A percentile compares a stretch with the other conserved stretches of the same genome.
Conservation (phyloP, 2,797 vertebrate species). For the Onychomys leucogaster region DNA sequence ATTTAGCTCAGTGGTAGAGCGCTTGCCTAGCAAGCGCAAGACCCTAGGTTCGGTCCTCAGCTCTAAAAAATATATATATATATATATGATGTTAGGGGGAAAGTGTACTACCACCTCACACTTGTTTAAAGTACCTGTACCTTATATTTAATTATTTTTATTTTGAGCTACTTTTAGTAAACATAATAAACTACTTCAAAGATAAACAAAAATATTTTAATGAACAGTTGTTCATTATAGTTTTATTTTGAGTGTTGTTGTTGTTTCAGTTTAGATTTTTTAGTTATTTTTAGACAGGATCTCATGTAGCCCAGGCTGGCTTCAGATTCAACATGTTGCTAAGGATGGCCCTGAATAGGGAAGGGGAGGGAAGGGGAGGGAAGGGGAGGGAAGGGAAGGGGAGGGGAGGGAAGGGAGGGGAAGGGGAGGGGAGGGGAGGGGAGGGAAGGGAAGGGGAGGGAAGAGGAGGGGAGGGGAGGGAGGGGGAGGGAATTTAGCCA, state of each 20-base stretch:
- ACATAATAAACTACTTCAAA: slow-evolving; percentile 36
- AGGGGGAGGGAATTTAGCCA: background rate
- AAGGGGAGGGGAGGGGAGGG: too few relatives aligned
- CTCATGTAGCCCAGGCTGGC: background rate
- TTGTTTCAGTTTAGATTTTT: background rate
- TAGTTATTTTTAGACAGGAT: background rate
- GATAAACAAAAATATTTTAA: background rate
- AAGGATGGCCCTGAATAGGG: background rate
- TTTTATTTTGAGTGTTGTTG: background rate
- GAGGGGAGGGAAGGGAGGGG: too few relatives aligned
- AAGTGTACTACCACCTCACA: background rate
- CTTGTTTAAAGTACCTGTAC: slow-evolving; percentile 52
- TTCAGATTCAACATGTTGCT: background rate
- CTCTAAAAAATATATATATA: too few relatives aligned
- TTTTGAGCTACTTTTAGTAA: slow-evolving; percentile 54
- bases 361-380: too few relatives aligned
- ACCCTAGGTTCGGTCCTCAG: too few relatives aligned
- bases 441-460: too few relatives aligned
- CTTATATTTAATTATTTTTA: slow-evolving; percentile 52
- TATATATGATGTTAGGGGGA: background rate
- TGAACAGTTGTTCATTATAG: background rate
- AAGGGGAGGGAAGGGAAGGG: too few relatives aligned
- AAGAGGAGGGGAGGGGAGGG: too few relatives aligned
- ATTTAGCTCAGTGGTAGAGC: too few relatives aligned
- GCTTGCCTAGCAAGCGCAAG: too few relatives aligned